Base-by-base conservation (phyloP, 2,888 invertebrate genomes). In the Itoplectis maculator region DNA sequence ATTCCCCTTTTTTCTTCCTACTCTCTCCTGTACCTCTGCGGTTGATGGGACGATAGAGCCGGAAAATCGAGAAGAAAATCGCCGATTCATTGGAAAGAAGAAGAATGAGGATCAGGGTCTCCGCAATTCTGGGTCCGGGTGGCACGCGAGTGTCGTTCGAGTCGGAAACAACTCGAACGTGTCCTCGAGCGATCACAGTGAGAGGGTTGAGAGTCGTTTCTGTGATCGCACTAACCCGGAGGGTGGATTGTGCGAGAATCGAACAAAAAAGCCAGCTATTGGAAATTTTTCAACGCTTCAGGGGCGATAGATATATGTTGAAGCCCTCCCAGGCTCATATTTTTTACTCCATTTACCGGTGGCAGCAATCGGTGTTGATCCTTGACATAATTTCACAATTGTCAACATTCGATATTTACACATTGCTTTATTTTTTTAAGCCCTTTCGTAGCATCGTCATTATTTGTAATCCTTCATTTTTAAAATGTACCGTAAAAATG, bases 1-100 rank as follows among this genome's bases (percentile, higher is more conserved):
- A 20, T 11, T 69, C 13, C 13, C 37, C 54, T 18, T 37, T 20
- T 54, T 29, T 29, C n/a, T 69, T 69, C 2, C 5, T 37, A 23
- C 15, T 51, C 18, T 13, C 20, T 47, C 11, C 23, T 40, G 20
- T 65, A 42, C 23, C 5, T 20, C 20, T 65, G 42, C 65, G 65
- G 23, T 13, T 65, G 65, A 45, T 65, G 13, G 23, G 13, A 65
- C 20, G 45, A 20, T 65, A 15, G 65, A 65, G 8, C n/a, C 0
- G n/a, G 37, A 59, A 37, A 59, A n/a, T 59, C 37, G 59, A 59
- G 18, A 74, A 20, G 65, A 65, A 51, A 42, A 74, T 51, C 15
- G 63, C 23, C 65, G 65, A 65, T 74, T 51, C 65, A n/a, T 65
- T 65, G 42, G 42, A 13, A 20, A 13, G 2, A 65, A 65, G 11